phyloP scores from a whole-genome alignment of 2,113 vertebrate genomes.

The Damaliscus lunatus region DNA sequence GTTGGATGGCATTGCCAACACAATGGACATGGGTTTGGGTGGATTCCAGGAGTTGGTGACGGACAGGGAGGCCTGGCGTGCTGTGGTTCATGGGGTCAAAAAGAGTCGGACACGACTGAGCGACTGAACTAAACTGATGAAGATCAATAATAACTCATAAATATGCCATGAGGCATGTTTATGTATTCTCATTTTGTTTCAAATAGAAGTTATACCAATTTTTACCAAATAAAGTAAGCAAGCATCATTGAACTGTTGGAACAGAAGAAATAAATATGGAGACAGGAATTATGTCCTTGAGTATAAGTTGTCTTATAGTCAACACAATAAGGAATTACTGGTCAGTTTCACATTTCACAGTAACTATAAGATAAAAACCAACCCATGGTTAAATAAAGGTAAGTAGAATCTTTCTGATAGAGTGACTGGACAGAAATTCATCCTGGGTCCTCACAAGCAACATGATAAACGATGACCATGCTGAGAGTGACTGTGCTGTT shows the following conservation, averaged over 20 bases:
- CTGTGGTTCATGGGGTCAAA: too few species aligned
- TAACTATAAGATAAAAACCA: background rate
- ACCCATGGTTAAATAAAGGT: background rate
- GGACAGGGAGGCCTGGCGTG: too few species aligned
- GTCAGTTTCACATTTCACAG: background rate
- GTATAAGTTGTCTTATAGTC: background rate
- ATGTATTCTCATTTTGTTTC: background rate
- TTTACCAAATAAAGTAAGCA: background rate
- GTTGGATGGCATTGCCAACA: too few species aligned
- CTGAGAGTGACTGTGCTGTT: background rate
- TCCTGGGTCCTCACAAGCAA: background rate
- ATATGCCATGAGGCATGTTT: background rate
- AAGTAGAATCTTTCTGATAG: background rate
- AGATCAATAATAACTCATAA: slow-evolving; percentile 6
- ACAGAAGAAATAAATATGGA: background rate
- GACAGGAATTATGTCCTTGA: background rate
- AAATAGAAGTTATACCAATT: background rate
- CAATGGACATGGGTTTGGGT: too few species aligned
- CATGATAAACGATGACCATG: background rate
- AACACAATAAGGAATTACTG: background rate
- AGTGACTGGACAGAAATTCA: background rate
- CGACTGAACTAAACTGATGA: too few species aligned
- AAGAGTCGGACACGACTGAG: too few species aligned
- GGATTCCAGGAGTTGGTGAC: too few species aligned
- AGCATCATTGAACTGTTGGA: background rate